phyloP scores from a whole-genome alignment of 1,140 invertebrate genomes.

The Danaus melanippus region DNA sequence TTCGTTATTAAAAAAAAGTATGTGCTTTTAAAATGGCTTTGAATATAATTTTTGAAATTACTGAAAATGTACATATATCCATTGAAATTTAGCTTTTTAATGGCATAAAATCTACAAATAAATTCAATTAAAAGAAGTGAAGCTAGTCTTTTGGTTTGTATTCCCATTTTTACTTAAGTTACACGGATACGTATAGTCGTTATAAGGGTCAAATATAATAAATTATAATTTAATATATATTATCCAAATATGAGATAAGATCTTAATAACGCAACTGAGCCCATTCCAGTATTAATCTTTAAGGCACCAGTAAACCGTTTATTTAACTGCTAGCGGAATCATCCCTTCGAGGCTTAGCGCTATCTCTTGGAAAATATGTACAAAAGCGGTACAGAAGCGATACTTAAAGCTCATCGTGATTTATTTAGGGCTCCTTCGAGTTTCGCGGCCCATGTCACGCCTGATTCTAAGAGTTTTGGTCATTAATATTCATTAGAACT shows the following conservation, averaged over 20 bases:
- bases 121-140: too few species aligned
- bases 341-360: slow-evolving; percentile 19
- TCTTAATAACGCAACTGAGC: slow-evolving; percentile 5
- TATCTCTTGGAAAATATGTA: slow-evolving; percentile 26
- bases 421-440: slow-evolving; percentile 44
- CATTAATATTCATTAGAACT: slow-evolving; percentile 64
- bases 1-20: slow-evolving; percentile 20
- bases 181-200: too few species aligned
- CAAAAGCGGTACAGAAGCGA: slow-evolving; percentile 31
- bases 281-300: slow-evolving; percentile 16
- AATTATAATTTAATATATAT: too few species aligned
- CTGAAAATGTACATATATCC: too few species aligned
- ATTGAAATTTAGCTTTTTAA: too few species aligned
- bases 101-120: too few species aligned
- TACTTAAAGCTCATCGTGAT: slow-evolving; percentile 44
- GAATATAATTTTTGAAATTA: too few species aligned
- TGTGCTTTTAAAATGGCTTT: too few species aligned
- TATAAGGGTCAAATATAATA: too few species aligned
- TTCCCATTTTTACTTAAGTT: too few species aligned
- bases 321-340: slow-evolving; percentile 20
- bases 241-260: too few species aligned
- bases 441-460: slow-evolving; percentile 51
- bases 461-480: slow-evolving; percentile 49
- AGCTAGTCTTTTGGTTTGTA: too few species aligned
- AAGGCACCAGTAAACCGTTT: slow-evolving; percentile 22